Evolutionary conservation across 2,797 vertebrate species (phyloP).

Genomic region (Hippocampus kuda): DNA sequence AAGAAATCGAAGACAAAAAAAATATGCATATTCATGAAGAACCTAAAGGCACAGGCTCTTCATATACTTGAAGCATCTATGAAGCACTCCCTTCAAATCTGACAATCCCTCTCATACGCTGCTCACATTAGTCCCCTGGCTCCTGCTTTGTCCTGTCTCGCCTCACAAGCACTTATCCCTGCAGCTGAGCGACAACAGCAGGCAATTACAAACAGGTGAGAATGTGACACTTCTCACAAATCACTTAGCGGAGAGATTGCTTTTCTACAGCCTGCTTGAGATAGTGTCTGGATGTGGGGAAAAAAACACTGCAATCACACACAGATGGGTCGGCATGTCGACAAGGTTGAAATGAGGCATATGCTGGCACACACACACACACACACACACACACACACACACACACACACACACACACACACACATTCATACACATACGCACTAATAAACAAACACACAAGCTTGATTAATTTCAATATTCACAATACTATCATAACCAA

Average conservation of each 20-base stretch:
- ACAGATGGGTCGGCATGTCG: conserved; percentile 7
- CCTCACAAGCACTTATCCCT: conserved; percentile 26
- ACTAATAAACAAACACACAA: not conserved
- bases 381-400: not conserved
- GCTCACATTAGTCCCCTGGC: conserved; percentile 10
- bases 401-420: not conserved
- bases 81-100: conserved; percentile 10
- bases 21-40: not conserved
- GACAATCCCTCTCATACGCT: conserved; percentile 10
- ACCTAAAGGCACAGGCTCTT: conserved; percentile 3
- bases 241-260: conserved; percentile 56
- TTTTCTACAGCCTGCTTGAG: conserved; percentile 43
- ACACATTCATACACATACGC: not conserved
- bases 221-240: conserved; percentile 57
- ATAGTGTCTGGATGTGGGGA: conserved; percentile 27
- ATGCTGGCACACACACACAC: not conserved
- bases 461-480: not conserved
- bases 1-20: too few species aligned
- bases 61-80: conserved; percentile 10
- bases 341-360: conserved; percentile 1
- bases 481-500: not conserved
- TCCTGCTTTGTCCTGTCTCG: conserved; percentile 2
- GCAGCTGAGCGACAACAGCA: conserved; percentile 40
- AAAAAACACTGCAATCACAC: conserved; percentile 6
- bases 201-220: conserved; percentile 53